Conservation (phyloP, 2,113 vertebrate species). For the Clarias macrocephalus region DNA sequence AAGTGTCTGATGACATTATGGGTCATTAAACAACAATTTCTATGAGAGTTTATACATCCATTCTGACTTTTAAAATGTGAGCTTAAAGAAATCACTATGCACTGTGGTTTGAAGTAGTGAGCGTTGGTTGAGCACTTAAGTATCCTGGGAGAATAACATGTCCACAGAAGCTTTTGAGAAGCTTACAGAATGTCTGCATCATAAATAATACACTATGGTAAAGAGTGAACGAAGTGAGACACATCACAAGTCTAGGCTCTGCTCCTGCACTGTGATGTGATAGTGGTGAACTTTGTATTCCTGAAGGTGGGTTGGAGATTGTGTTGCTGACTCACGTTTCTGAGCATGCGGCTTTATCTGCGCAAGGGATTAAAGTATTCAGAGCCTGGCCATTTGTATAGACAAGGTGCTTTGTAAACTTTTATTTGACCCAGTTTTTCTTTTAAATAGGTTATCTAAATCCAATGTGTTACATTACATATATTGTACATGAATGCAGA, state of each 20-base stretch:
- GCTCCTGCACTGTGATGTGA: background rate
- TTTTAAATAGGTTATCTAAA: background rate
- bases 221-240: background rate
- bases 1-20: background rate
- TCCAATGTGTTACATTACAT: too few relatives aligned
- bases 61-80: background rate
- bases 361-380: background rate
- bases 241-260: background rate
- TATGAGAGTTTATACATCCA: background rate
- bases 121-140: background rate
- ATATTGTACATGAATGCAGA: background rate
- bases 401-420: background rate
- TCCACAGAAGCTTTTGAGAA: background rate
- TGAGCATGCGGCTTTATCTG: background rate
- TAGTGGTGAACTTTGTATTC: conserved; percentile 21
- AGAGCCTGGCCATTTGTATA: background rate
- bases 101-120: background rate
- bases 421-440: background rate
- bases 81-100: background rate
- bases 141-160: too few relatives aligned
- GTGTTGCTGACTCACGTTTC: conserved; percentile 18
- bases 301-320: background rate
- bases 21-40: background rate
- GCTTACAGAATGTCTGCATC: background rate
- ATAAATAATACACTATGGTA: background rate